Evolutionary conservation across 2,888 invertebrate genomes (phyloP).

Genomic region (Keiferia lycopersicella): DNA sequence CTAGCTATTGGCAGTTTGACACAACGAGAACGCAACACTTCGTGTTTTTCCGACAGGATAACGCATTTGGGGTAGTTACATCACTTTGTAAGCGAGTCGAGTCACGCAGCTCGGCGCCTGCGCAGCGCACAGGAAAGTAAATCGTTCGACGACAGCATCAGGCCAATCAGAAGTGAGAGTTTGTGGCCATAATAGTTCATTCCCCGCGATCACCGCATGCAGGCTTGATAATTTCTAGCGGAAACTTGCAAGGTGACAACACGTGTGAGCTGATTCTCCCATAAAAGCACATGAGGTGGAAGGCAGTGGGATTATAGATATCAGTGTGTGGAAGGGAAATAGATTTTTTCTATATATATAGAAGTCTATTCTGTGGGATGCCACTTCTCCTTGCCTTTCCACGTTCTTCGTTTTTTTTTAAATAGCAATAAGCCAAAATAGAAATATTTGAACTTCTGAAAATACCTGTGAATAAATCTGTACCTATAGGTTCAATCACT

Average conservation of each 20-base stretch:
- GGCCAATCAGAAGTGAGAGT: slow-evolving; percentile 62
- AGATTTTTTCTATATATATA: too few species aligned
- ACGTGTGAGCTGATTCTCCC: not conserved
- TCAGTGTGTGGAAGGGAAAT: not conserved
- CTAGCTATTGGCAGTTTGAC: not conserved
- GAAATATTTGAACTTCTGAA: too few species aligned
- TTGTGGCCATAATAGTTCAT: slow-evolving; percentile 68
- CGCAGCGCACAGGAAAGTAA: slow-evolving; percentile 66
- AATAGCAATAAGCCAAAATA: too few species aligned
- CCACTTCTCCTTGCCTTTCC: too few species aligned
- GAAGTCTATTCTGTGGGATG: too few species aligned
- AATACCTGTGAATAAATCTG: too few species aligned
- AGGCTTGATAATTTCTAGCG: slow-evolving; percentile 39
- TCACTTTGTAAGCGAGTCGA: slow-evolving; percentile 58
- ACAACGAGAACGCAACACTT: slow-evolving; percentile 24
- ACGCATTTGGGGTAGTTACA: slow-evolving; percentile 65
- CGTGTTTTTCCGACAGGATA: slow-evolving; percentile 46
- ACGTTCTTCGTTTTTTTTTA: too few species aligned
- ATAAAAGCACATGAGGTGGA: too few species aligned
- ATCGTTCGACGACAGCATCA: slow-evolving; percentile 63
- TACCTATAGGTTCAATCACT: too few species aligned
- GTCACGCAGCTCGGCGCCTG: slow-evolving; percentile 56
- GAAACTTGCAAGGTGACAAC: slow-evolving; percentile 26
- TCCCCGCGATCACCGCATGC: slow-evolving; percentile 49
- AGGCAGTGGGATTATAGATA: too few species aligned